These are phyloP conservation scores for Trachurus trachurus DNA, from an alignment of 2,797 vertebrate species.

Conservation along the genomic window DNA sequence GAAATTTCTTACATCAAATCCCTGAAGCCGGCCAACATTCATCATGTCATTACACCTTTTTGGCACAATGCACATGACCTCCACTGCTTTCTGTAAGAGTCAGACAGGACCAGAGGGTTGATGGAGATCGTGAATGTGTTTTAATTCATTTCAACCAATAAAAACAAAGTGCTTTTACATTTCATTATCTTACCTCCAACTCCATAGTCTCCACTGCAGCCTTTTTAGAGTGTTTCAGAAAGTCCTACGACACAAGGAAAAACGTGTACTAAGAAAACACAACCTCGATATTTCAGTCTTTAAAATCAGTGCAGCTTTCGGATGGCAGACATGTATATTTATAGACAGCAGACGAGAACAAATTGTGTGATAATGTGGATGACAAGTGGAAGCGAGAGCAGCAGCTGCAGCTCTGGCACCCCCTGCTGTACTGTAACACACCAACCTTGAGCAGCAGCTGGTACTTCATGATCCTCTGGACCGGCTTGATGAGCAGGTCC, in stretches of 20 bases:
- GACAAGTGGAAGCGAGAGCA: neutral
- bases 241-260: constrained; percentile 86
- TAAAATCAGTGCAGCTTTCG: neutral
- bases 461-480: constrained; percentile 99
- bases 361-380: neutral
- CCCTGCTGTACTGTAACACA: constrained; percentile 34
- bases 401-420: constrained; percentile 25
- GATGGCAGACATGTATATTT: neutral
- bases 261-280: neutral
- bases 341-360: neutral
- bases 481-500: constrained; percentile 95
- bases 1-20: constrained; percentile 93
- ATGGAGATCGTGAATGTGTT: neutral
- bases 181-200: constrained; percentile 89
- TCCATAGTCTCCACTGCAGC: constrained; percentile 93
- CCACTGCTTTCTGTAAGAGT: constrained; percentile 92
- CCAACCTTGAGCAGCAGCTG: constrained; percentile 97
- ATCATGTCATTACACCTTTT: constrained; percentile 99
- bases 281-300: neutral
- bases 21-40: constrained; percentile 98
- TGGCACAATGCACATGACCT: constrained; percentile 98
- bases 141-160: neutral
- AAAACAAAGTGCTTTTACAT: neutral
- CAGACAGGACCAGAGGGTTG: constrained; percentile 1
- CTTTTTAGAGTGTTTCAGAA: constrained; percentile 97